These are phyloP conservation scores for Conger conger DNA, from an alignment of 2,113 vertebrate species.

Conservation along the genomic window DNA sequence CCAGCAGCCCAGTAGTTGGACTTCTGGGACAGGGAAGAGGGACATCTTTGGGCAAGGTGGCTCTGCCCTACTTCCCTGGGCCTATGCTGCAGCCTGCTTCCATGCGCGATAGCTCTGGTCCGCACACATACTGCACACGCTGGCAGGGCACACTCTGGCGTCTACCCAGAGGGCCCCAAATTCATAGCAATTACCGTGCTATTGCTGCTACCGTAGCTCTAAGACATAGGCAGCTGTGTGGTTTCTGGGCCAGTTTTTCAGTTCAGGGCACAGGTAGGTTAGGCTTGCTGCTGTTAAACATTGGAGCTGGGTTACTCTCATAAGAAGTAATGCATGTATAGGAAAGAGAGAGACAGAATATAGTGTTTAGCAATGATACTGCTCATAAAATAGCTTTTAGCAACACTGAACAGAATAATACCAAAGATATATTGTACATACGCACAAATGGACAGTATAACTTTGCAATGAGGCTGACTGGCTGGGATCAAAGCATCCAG, in stretches of 20 bases:
- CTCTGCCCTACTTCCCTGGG: constrained; percentile 53
- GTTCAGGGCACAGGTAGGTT: no score
- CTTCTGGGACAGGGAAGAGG: neutral
- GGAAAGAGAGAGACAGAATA: neutral
- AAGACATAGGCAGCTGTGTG: neutral
- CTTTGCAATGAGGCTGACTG: neutral
- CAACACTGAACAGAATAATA: neutral
- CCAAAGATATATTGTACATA: neutral
- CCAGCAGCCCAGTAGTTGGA: neutral
- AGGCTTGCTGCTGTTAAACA: no score
- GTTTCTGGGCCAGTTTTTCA: no score
- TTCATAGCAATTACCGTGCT: neutral
- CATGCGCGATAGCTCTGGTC: neutral
- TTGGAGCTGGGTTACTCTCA: no score
- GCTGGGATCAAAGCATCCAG: neutral
- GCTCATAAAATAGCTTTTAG: neutral
- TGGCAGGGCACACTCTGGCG: neutral
- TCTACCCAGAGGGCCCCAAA: neutral
- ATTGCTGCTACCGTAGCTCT: neutral
- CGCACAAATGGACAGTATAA: no score
- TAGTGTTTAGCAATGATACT: no score
- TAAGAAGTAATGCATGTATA: neutral
- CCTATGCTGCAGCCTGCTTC: neutral
- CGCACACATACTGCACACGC: neutral
- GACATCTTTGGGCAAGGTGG: constrained; percentile 60